These are phyloP conservation scores for Plagodis pulveraria DNA, from an alignment of 2,888 invertebrate species.

Conservation along the genomic window DNA sequence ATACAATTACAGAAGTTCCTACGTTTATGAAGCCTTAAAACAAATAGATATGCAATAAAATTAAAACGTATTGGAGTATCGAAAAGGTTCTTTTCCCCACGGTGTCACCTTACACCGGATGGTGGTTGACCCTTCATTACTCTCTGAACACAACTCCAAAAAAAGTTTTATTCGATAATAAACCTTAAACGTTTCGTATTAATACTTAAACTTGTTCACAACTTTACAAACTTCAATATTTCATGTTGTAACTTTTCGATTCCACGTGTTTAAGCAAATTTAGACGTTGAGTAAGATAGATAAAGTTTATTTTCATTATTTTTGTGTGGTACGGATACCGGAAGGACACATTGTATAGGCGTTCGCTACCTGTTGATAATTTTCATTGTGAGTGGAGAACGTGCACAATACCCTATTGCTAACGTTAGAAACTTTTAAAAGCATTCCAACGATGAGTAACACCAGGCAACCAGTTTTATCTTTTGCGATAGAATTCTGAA, in stretches of 20 bases:
- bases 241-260: constrained; percentile 39
- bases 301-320: constrained; percentile 44
- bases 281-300: constrained; percentile 32
- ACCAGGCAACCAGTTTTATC: constrained; percentile 44
- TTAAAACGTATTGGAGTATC: constrained; percentile 39
- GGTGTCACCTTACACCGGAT: constrained; percentile 80
- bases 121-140: constrained; percentile 67
- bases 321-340: constrained; percentile 61
- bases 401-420: constrained; percentile 63
- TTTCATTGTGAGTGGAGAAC: constrained; percentile 68
- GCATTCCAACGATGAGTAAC: constrained; percentile 70
- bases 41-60: constrained; percentile 7
- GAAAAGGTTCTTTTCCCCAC: constrained; percentile 73
- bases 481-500: constrained; percentile 39
- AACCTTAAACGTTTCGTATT: constrained; percentile 33
- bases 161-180: constrained; percentile 31
- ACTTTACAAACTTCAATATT: constrained; percentile 24
- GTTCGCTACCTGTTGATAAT: constrained; percentile 82
- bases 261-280: constrained; percentile 23
- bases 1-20: too few relatives aligned
- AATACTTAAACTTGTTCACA: constrained; percentile 42
- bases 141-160: constrained; percentile 50
- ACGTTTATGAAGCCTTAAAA: too few relatives aligned
- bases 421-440: constrained; percentile 62
- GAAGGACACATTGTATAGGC: constrained; percentile 76